Base-by-base conservation (phyloP, 2,113 vertebrate genomes). In the Sebastes fasciatus region DNA sequence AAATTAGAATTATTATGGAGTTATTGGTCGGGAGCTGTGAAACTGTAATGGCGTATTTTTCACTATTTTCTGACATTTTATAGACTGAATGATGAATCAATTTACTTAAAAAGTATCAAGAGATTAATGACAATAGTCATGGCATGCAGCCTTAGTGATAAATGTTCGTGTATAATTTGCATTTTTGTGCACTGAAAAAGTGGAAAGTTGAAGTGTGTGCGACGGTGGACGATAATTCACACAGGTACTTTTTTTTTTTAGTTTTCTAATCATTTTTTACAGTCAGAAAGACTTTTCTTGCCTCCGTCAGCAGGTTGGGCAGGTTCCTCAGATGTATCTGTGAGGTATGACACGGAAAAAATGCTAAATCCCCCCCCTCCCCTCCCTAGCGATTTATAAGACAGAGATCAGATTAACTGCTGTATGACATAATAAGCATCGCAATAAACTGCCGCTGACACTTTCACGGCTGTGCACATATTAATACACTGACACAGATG, bases 381-480 rank as follows among this genome's bases (percentile, higher is more conserved):
- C 10, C 5, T 7, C 40, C 17, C 10, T 4, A 5, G 72, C 17
- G 52, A 91, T 93, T 88, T 87, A 85, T 77, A 86, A 85, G 72
- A 78, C 80, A 72, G 66, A 74, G 77, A 86, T 88, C 88, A 74
- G 88, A 91, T 91, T 88, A 92, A 89, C 86, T 93, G 58, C 77
- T 66, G 62, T 67, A 63, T 76, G 80, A 91, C 85, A 88, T 86
- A 83, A 88, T 91, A 91, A 89, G 78, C 77, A 63, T 79, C 14
- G 78, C 78, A 79, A 79, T 90, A 85, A 90, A 92, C 74, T 83
- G 69, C 69, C 80, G 88, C 73, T 84, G 93, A 80, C 88, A 87
- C 88, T 73, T 91, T 89, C 86, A 87, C 52, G 46, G 82, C 19
- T 4, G 5, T 58, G 78, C 77, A 55, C 70, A 34, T 62, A 87